Evolutionary conservation across 2,797 vertebrate genomes (phyloP), one percentile per base, ranked within the genome.

Genomic region (Brachyrhaphis roseni): DNA sequence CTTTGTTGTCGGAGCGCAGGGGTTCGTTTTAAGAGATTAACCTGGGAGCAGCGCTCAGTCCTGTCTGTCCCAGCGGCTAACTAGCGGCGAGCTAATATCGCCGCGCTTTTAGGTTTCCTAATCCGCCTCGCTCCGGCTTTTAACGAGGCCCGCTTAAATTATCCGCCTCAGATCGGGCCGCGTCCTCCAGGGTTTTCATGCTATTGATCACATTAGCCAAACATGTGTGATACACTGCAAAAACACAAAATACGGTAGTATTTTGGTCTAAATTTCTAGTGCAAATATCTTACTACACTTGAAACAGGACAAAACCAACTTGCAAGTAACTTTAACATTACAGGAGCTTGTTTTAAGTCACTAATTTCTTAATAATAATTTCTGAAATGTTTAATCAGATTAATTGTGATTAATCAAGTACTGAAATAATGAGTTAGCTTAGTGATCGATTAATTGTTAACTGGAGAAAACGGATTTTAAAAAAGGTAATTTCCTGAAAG

Each of bases 11-110:
- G 15, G 84, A 91, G 88, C 81, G 49, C 74, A 5, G 82, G 87
- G 87, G 85, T 90, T 87, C 87, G 75, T 94, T 94, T 91, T 89
- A 87, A 75, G 87, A 92, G 93, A 93, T 95, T 94, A 95, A 95
- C 93, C 93, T 91, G 90, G 66, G 81, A 91, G 87, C 76, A 81
- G 49, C 85, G 55, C 81, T 87, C 81, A 34, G 76, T 84, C 84
- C 66, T 75, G 81, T 84, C 91, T 84, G 77, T 83, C 78, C 85
- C 76, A 8, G 76, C 68, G 36, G 89, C 84, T 93, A 93, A 93
- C 93, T 87, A 89, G 90, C 91, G 15, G 81, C 83, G 71, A 86
- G 89, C 82, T 91, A 90, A 94, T 90, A 87, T 89, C 70, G 2
- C 75, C 81, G 41, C 28, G 78, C 87, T 87, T 78, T 1, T 4